Evolutionary conservation across 2,888 invertebrate species (phyloP).

Genomic region (Cephus runcator): DNA sequence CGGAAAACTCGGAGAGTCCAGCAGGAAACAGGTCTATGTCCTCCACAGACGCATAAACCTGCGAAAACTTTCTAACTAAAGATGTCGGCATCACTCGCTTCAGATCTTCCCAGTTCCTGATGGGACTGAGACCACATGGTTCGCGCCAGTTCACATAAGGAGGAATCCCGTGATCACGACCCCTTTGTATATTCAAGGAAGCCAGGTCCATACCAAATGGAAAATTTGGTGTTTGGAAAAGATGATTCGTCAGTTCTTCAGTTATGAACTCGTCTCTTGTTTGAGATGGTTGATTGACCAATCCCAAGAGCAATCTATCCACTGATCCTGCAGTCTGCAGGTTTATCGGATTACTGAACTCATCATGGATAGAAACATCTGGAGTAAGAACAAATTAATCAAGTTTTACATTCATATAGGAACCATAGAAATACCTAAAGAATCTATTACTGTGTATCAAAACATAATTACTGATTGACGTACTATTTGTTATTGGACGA

Average conservation of each 20-base stretch:
- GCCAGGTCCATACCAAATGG: slow-evolving; percentile 87
- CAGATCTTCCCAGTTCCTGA: slow-evolving; percentile 78
- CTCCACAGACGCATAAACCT: slow-evolving; percentile 73
- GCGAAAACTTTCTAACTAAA: slow-evolving; percentile 72
- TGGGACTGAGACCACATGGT: slow-evolving; percentile 78
- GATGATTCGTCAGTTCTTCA: slow-evolving; percentile 82
- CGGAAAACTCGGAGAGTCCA: slow-evolving; percentile 83
- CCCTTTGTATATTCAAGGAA: slow-evolving; percentile 88
- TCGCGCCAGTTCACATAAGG: slow-evolving; percentile 83
- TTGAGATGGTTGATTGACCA: slow-evolving; percentile 81
- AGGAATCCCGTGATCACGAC: slow-evolving; percentile 87
- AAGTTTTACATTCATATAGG: slow-evolving; percentile 1
- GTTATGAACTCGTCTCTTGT: slow-evolving; percentile 85
- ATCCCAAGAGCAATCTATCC: slow-evolving; percentile 80
- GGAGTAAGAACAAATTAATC: slow-evolving; percentile 28
- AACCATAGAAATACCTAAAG: neutral
- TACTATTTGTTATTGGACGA: slow-evolving; percentile 77
- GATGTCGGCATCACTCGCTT: slow-evolving; percentile 75
- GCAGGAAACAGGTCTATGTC: slow-evolving; percentile 89
- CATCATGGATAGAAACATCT: slow-evolving; percentile 86
- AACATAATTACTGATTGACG: slow-evolving; percentile 54
- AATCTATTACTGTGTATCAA: neutral
- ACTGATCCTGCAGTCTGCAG: slow-evolving; percentile 84
- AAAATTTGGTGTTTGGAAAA: slow-evolving; percentile 79
- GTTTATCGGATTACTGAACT: slow-evolving; percentile 72